phyloP scores from a whole-genome alignment of 2,797 vertebrate genomes.

The Rhinichthys osculus region DNA sequence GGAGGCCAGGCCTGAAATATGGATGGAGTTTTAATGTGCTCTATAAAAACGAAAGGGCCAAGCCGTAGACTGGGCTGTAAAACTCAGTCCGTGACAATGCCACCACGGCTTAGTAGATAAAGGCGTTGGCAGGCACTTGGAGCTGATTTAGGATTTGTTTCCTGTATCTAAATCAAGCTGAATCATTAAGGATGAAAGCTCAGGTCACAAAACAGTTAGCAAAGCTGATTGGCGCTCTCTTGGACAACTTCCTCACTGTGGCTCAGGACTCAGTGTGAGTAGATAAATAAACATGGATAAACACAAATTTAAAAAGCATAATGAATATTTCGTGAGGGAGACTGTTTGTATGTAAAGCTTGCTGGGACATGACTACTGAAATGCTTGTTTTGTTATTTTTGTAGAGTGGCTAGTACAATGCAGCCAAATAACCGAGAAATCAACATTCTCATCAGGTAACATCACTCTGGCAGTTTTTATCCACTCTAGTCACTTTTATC shows the following conservation, averaged over 20 bases:
- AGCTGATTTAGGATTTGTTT: slow-evolving; percentile 58
- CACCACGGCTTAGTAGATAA: slow-evolving; percentile 53
- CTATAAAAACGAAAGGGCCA: slow-evolving; percentile 61
- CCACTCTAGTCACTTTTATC: not conserved
- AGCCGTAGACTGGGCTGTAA: slow-evolving; percentile 52
- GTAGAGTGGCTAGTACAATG: not conserved
- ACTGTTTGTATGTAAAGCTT: slow-evolving; percentile 16
- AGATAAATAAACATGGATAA: slow-evolving; percentile 48
- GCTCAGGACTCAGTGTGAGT: slow-evolving; percentile 31
- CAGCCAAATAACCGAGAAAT: not conserved
- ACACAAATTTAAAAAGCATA: slow-evolving; percentile 36
- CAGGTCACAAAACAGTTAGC: slow-evolving; percentile 32
- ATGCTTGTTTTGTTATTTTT: not conserved
- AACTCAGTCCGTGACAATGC: slow-evolving; percentile 60
- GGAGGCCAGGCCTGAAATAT: slow-evolving; percentile 63
- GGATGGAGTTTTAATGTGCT: slow-evolving; percentile 59
- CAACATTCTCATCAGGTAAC: no score
- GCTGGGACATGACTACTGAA: slow-evolving; percentile 7
- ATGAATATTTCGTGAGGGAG: slow-evolving; percentile 36
- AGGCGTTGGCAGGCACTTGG: slow-evolving; percentile 45
- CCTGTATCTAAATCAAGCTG: slow-evolving; percentile 46
- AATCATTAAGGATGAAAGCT: slow-evolving; percentile 44
- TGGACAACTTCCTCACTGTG: slow-evolving; percentile 2
- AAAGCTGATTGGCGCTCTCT: slow-evolving; percentile 35
- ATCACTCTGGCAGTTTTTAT: not conserved